phyloP scores from a whole-genome alignment of 1,140 invertebrate genomes.

The Drosophila truncata region DNA sequence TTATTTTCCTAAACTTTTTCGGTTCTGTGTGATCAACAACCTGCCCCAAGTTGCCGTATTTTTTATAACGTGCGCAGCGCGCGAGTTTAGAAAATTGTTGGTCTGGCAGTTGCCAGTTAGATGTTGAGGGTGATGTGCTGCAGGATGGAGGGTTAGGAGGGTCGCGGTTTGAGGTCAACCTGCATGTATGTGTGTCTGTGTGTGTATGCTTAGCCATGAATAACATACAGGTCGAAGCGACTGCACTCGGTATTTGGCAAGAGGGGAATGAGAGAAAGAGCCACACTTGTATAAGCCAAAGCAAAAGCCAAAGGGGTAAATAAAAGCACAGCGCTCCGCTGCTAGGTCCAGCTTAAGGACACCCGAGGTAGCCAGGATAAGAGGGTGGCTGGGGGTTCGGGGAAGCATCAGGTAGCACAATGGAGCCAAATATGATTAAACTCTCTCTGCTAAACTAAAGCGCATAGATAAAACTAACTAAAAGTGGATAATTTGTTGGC shows the following conservation, averaged over 20 bases:
- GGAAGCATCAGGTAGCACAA: slow-evolving; percentile 56
- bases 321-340: slow-evolving; percentile 65
- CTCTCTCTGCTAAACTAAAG: slow-evolving; percentile 57
- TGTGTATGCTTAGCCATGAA: slow-evolving; percentile 74
- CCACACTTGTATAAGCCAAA: slow-evolving; percentile 78
- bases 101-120: slow-evolving; percentile 61
- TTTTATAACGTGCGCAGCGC: slow-evolving; percentile 65
- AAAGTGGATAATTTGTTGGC: slow-evolving; percentile 48
- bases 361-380: slow-evolving; percentile 28
- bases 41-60: slow-evolving; percentile 38
- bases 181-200: slow-evolving; percentile 29
- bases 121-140: slow-evolving; percentile 12
- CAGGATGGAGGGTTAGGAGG: slow-evolving; percentile 8
- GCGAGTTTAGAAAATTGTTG: slow-evolving; percentile 78
- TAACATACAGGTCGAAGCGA: slow-evolving; percentile 80
- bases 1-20: background rate
- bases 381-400: background rate
- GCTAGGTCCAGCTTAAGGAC: slow-evolving; percentile 60
- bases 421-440: slow-evolving; percentile 74
- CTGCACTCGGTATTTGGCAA: slow-evolving; percentile 41
- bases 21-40: background rate
- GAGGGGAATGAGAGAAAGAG: slow-evolving; percentile 22
- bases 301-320: slow-evolving; percentile 76
- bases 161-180: slow-evolving; percentile 50
- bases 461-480: slow-evolving; percentile 42